Base-by-base conservation (phyloP, 2,888 invertebrate species). In the Phyto melanocephala region DNA sequence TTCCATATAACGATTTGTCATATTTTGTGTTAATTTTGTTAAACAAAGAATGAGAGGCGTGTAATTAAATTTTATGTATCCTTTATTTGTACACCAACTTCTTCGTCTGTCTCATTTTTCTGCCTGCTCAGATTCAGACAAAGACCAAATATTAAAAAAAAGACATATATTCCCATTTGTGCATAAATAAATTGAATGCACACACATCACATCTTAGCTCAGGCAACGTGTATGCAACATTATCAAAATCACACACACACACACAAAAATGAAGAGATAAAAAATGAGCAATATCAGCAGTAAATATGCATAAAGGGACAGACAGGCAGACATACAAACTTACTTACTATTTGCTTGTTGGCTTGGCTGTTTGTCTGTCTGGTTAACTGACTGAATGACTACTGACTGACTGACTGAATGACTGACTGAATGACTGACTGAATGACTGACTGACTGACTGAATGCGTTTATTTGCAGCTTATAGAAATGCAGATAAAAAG, bases 31-130 rank as follows among this genome's bases (percentile, higher is more conserved):
- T 72, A 79, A 79, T 79, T 72, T 67, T 62, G 65, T 60, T 67
- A 80, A 67, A 74, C 52, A 68, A 75, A 54, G 74, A 56, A 71
- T 71, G 82, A 79, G 75, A 79, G 79, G 82, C 82, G 82, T 82
- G 82, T 82, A 82, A 82, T 82, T 82, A 82, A 82, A 82, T 82
- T 82, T 79, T 76, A 79, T 79, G 79, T 67, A 45, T 67, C 52
- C 52, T 79, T 67, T 8, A 15, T 40, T 52, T 11, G n/a, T 15
- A 22, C 52, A 15, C 15, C 15, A 45, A 42, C 42, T 42, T 42
- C 10, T 11, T 28, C 28, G 28, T 28, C 28, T 42, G 42, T n/a
- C n/a, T n/a, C 42, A n/a, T 15, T n/a, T 22, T 28, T 6, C 28
- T 28, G 54, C 74, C 45, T 56, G 54, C 45, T 45, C 20, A 6